These are phyloP conservation scores for Didymodactylos carnosus DNA, from an alignment of 2,888 invertebrate species.

Conservation along the genomic window DNA sequence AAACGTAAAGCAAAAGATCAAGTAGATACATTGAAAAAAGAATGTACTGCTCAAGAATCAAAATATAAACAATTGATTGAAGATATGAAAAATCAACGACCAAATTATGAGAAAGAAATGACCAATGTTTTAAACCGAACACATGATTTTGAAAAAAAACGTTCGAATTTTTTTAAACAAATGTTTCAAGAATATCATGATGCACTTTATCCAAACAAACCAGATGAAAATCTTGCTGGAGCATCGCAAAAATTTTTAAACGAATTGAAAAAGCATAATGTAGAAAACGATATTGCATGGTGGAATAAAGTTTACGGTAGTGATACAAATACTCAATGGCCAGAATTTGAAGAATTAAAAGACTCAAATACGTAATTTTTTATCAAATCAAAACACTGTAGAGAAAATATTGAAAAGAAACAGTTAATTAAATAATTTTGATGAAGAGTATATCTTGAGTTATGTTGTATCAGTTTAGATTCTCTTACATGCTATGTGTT, in stretches of 20 bases:
- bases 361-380: no score
- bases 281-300: background rate
- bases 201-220: background rate
- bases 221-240: background rate
- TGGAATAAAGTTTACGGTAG: background rate
- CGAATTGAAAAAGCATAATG: background rate
- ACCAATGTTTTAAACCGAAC: background rate
- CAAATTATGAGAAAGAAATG: background rate
- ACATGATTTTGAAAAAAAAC: background rate
- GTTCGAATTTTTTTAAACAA: background rate
- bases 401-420: no score
- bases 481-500: no score
- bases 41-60: background rate
- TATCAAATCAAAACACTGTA: no score
- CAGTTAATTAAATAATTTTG: no score
- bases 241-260: background rate
- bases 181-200: background rate
- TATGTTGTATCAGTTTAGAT: no score
- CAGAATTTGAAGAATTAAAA: background rate
- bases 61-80: background rate
- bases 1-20: background rate
- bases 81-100: background rate
- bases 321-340: background rate
- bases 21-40: background rate
- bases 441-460: no score